phyloP scores from a whole-genome alignment of 1,140 invertebrate genomes.

The Papilio xuthus region DNA sequence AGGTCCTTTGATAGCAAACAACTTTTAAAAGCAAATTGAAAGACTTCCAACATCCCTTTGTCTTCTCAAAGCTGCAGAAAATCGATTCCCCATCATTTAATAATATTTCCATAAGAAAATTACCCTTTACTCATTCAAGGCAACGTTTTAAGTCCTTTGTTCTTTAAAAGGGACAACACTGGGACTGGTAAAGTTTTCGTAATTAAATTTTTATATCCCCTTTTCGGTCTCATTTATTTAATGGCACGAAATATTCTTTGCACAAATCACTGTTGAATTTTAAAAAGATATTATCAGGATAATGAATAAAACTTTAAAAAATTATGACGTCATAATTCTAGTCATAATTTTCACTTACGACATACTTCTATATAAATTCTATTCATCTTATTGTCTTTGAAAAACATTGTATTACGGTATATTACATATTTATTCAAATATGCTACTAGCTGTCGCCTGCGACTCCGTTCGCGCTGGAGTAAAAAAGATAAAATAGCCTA shows the following conservation, averaged over 20 bases:
- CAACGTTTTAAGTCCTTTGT: conserved; percentile 62
- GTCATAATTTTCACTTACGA: too few relatives aligned
- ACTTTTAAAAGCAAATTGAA: conserved; percentile 56
- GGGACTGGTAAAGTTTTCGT: conserved; percentile 58
- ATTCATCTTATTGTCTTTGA: too few relatives aligned
- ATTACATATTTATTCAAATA: too few relatives aligned
- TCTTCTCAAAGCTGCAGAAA: conserved; percentile 52
- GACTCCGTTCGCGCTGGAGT: too few relatives aligned
- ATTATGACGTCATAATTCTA: too few relatives aligned
- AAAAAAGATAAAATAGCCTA: too few relatives aligned
- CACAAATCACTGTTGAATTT: conserved; percentile 33
- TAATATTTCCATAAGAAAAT: conserved; percentile 72
- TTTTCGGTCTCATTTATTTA: conserved; percentile 53
- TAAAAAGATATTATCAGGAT: conserved; percentile 38
- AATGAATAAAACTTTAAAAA: conserved; percentile 37
- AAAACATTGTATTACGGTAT: too few relatives aligned
- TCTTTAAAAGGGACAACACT: conserved; percentile 50
- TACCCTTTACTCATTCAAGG: conserved; percentile 50
- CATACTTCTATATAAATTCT: too few relatives aligned
- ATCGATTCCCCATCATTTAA: conserved; percentile 70
- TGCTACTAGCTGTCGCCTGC: too few relatives aligned
- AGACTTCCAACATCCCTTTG: conserved; percentile 53
- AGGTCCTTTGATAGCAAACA: conserved; percentile 48
- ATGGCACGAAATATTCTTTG: conserved; percentile 60
- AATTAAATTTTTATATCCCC: conserved; percentile 74